Evolutionary conservation across 1,140 invertebrate genomes (phyloP).

Genomic region (Drosophila micromelanica): DNA sequence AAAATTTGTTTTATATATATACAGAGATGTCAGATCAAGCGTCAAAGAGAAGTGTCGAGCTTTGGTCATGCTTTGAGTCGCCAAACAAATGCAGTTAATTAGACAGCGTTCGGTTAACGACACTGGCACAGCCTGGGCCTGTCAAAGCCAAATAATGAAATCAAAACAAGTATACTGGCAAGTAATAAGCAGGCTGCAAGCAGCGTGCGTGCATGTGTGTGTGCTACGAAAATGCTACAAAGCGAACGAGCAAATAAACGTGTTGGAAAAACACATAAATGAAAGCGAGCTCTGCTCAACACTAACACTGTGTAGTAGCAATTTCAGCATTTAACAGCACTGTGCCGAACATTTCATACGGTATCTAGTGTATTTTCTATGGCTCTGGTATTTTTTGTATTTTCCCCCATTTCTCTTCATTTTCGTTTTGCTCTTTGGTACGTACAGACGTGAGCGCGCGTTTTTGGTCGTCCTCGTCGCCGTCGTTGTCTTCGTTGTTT

Average conservation of each 20-base stretch:
- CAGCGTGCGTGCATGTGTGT: slow-evolving; percentile 8
- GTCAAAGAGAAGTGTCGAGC: not conserved
- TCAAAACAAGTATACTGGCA: slow-evolving; percentile 44
- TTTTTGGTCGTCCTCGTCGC: slow-evolving; percentile 33
- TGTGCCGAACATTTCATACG: slow-evolving; percentile 8
- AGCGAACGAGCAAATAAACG: slow-evolving; percentile 27
- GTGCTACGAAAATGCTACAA: slow-evolving; percentile 23
- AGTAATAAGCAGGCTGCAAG: slow-evolving; percentile 7
- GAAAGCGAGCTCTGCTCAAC: slow-evolving; percentile 15
- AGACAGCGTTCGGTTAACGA: not conserved
- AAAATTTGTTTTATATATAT: not conserved
- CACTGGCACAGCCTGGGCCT: not conserved
- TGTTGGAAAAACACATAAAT: slow-evolving; percentile 34
- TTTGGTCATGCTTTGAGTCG: not conserved
- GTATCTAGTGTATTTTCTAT: slow-evolving; percentile 39
- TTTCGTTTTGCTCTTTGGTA: slow-evolving; percentile 56
- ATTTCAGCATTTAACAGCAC: slow-evolving; percentile 26
- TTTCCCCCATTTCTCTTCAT: slow-evolving; percentile 47
- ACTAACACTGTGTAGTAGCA: slow-evolving; percentile 7
- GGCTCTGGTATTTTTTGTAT: slow-evolving; percentile 47
- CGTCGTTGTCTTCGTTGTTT: slow-evolving; percentile 27
- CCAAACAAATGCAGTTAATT: not conserved
- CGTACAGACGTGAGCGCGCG: slow-evolving; percentile 47
- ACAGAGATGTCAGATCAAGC: not conserved
- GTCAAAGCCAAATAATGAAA: slow-evolving; percentile 35